Evolutionary conservation across 2,113 vertebrate species (phyloP), one percentile per base, ranked within the genome.

Genomic region (Crocuta crocuta): DNA sequence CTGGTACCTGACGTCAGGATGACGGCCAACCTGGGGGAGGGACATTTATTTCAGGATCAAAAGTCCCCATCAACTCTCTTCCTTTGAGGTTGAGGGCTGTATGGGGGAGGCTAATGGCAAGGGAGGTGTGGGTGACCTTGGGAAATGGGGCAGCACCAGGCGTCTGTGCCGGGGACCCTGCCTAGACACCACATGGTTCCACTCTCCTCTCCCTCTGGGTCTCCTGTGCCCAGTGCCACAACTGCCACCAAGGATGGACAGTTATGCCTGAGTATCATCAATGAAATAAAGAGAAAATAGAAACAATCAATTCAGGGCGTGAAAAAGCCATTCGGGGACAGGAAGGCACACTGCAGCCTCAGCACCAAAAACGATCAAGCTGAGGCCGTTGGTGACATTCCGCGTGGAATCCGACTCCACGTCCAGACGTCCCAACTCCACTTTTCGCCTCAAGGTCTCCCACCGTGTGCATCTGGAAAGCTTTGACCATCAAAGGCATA

Each of bases 101-200:
- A 9, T 4, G 73, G 26, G 66, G 43, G 45, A 55, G 31, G 50
- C 10, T 21, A 8, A 61, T 4, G 39, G 31, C 23, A 63, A 83
- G 68, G 66, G 21, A 48, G 65, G 35, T n/a, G 19, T n/a, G 63
- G 39, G 53, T 11, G 68, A n/a, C 43, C 66, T 31, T 21, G 66
- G 76, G 53, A 31, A 28, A 9, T 24, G 73, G 0, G 31, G 43
- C 12, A 43, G 35, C 39, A 9, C 13, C 53, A 6, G 12, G 4
- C 23, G 7, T 82, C 15, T 53, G 43, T 74, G 43, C 65, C 50
- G 65, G 17, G 58, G 55, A n/a, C n/a, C 48, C 76, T 53, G 66
- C 50, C 53, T 6, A 2, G 2, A 82, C 43, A n/a, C 7, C 9
- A 31, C 2, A 0, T 2, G 39, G 13, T 12, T 13, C 43, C 21